phyloP scores from a whole-genome alignment of 2,113 vertebrate species.

The Semnornis frantzii region DNA sequence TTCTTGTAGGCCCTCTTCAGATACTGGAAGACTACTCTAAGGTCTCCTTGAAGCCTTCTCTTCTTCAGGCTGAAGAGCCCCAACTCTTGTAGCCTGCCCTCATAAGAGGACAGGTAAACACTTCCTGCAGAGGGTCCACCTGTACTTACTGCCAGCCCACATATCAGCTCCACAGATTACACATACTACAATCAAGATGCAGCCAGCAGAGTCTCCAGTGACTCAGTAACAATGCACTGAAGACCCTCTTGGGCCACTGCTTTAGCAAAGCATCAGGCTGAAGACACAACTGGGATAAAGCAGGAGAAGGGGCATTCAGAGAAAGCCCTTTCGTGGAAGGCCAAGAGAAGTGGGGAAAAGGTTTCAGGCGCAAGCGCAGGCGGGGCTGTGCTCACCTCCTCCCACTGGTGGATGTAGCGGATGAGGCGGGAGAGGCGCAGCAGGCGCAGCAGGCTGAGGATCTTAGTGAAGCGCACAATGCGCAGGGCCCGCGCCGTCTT shows the following conservation, averaged over 20 bases:
- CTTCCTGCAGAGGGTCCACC: not conserved
- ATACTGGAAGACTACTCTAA: no score
- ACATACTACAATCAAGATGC: not conserved
- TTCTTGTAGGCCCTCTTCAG: no score
- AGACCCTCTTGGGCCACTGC: not conserved
- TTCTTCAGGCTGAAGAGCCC: no score
- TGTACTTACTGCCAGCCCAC: not conserved
- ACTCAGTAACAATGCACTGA: not conserved
- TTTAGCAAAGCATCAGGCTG: not conserved
- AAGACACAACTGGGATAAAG: not conserved
- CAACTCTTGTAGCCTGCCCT: no score
- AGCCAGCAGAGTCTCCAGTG: not conserved
- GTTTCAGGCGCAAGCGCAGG: not conserved
- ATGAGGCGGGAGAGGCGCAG: slow-evolving; percentile 95
- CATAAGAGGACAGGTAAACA: not conserved
- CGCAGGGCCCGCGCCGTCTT: slow-evolving; percentile 95
- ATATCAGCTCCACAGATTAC: not conserved
- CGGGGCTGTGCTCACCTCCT: slow-evolving; percentile 85
- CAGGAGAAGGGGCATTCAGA: not conserved
- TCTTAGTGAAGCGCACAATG: slow-evolving; percentile 98
- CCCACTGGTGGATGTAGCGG: slow-evolving; percentile 99
- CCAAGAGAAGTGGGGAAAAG: not conserved
- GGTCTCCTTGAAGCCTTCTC: no score
- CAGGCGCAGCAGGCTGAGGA: slow-evolving; percentile 94
- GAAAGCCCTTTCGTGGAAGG: not conserved